Conservation (phyloP, 2,113 vertebrate species). For the Arothron firmamentum region DNA sequence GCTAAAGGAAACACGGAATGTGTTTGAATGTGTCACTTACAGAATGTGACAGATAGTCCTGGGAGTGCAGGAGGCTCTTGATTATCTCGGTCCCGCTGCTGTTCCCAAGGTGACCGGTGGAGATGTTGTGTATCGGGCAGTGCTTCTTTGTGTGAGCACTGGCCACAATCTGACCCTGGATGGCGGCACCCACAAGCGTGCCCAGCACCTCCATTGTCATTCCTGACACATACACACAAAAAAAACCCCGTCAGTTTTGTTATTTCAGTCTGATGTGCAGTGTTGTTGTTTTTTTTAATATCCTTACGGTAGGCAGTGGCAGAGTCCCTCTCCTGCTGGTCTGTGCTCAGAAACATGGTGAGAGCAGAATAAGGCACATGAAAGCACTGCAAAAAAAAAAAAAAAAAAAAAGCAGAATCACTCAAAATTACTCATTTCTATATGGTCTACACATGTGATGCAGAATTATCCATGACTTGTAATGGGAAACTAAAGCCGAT, state of each 20-base stretch:
- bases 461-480: neutral
- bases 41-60: slow-evolving; percentile 73
- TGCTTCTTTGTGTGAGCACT: slow-evolving; percentile 80
- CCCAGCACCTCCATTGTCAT: slow-evolving; percentile 93
- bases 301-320: slow-evolving; percentile 90
- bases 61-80: slow-evolving; percentile 59
- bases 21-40: too few species aligned
- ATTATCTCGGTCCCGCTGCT: slow-evolving; percentile 61
- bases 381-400: slow-evolving; percentile 78
- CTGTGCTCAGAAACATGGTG: slow-evolving; percentile 92
- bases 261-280: too few species aligned
- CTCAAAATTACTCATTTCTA: neutral
- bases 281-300: too few species aligned
- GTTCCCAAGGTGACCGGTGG: slow-evolving; percentile 65
- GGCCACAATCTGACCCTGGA: slow-evolving; percentile 92
- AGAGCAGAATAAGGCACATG: slow-evolving; percentile 95
- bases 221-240: slow-evolving; percentile 67
- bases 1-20: too few species aligned
- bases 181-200: slow-evolving; percentile 86
- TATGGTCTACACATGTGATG: too few species aligned
- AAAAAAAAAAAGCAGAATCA: slow-evolving; percentile 8
- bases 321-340: slow-evolving; percentile 89
- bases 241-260: neutral
- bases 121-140: slow-evolving; percentile 72
- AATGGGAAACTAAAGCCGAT: too few species aligned